These are phyloP conservation scores for Phalacrocorax carbo DNA, from an alignment of 2,113 vertebrate genomes.

Conservation along the genomic window DNA sequence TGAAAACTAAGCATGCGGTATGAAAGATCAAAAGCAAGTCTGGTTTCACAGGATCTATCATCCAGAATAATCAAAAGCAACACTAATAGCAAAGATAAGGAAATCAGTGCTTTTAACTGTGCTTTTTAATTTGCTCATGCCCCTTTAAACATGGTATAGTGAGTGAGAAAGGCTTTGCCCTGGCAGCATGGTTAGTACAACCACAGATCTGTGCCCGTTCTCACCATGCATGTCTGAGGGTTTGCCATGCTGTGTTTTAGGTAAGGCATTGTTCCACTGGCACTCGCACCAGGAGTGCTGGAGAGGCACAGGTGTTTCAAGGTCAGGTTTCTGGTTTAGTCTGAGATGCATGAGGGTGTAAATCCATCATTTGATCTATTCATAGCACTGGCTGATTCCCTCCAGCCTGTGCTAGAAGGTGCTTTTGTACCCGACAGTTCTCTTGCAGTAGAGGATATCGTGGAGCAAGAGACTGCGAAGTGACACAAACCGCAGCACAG, in stretches of 20 bases:
- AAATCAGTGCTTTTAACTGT: background rate
- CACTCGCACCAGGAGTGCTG: fast-evolving
- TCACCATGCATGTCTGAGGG: background rate
- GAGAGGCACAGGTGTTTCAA: background rate
- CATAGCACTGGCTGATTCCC: background rate
- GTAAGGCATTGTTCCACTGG: background rate
- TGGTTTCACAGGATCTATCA: background rate
- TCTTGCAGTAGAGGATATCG: background rate
- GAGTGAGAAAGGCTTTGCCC: background rate
- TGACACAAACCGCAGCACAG: background rate
- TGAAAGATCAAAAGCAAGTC: background rate
- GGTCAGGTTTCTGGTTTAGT: background rate
- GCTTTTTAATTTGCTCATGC: background rate
- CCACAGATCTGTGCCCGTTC: background rate
- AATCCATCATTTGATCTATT: background rate
- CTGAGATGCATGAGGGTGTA: background rate
- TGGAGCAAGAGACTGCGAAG: background rate
- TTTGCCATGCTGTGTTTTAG: background rate
- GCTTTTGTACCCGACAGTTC: background rate
- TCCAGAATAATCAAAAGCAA: background rate
- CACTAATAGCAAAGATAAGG: background rate
- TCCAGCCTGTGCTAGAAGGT: background rate
- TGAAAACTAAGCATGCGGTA: background rate
- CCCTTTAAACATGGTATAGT: background rate
- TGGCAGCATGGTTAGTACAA: background rate